A percentile compares a stretch with the other conserved stretches of the same genome.
Evolutionary conservation across 2,888 invertebrate species (phyloP).

Genomic region (Dendrolimus houi): DNA sequence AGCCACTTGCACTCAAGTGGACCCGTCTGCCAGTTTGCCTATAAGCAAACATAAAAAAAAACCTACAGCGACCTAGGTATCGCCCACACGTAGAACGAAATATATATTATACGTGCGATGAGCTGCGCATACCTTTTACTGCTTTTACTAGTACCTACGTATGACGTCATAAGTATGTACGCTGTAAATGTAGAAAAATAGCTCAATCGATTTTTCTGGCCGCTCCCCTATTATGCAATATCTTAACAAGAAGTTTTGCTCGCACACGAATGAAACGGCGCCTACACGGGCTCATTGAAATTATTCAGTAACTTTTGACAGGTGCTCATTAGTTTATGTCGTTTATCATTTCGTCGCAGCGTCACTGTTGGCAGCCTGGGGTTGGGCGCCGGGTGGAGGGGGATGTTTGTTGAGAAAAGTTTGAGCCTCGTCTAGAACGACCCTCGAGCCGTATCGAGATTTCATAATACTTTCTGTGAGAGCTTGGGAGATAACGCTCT

Average conservation of each 20-base stretch:
- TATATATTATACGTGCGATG: too few species aligned
- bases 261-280: neutral
- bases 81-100: too few species aligned
- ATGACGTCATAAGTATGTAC: too few species aligned
- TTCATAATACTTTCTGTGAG: neutral
- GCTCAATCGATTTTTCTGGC: too few species aligned
- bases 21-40: too few species aligned
- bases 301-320: conserved; percentile 37
- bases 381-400: neutral
- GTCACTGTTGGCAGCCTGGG: conserved; percentile 7
- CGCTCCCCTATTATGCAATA: too few species aligned
- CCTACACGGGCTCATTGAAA: conserved; percentile 20
- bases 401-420: neutral
- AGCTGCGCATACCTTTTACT: too few species aligned
- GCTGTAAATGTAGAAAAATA: too few species aligned
- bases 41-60: too few species aligned
- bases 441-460: neutral
- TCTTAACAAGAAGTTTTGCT: neutral
- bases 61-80: too few species aligned
- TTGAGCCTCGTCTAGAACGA: neutral
- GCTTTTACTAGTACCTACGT: too few species aligned
- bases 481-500: neutral
- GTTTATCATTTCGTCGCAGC: conserved; percentile 27
- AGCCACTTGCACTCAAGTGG: too few species aligned
- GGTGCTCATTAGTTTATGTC: conserved; percentile 34